Evolutionary conservation across 2,888 invertebrate genomes (phyloP).

Genomic region (Malthinus seriepunctatus): DNA sequence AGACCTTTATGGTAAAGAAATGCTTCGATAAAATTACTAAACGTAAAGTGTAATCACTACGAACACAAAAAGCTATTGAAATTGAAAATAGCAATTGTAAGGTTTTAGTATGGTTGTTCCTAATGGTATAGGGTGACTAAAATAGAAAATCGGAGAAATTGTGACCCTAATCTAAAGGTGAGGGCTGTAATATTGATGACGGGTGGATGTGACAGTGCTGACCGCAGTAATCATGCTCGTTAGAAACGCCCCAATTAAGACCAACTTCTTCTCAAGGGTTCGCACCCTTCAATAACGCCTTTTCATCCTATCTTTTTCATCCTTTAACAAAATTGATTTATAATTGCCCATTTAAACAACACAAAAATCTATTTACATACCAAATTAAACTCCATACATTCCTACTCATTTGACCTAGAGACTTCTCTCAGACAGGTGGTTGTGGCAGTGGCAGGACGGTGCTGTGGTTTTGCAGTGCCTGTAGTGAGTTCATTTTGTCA

Average conservation of each 20-base stretch:
- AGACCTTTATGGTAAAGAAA: slow-evolving; percentile 11
- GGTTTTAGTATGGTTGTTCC: slow-evolving; percentile 28
- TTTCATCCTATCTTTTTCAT: slow-evolving; percentile 10
- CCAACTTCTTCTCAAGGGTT: slow-evolving; percentile 29
- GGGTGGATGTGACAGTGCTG: slow-evolving; percentile 35
- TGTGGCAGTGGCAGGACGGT: too few species aligned
- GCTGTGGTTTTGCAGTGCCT: too few species aligned
- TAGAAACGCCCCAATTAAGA: slow-evolving; percentile 36
- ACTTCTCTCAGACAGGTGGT: too few species aligned
- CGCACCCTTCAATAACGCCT: slow-evolving; percentile 18
- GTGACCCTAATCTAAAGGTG: slow-evolving; percentile 36
- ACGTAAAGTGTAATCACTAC: slow-evolving; percentile 7
- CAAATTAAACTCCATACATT: not conserved
- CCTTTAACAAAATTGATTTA: slow-evolving; percentile 4
- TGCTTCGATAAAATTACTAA: slow-evolving; percentile 12
- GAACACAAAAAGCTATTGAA: slow-evolving; percentile 26
- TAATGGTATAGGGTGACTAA: slow-evolving; percentile 34
- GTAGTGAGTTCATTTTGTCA: too few species aligned
- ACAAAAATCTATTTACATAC: not conserved
- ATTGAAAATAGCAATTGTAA: slow-evolving; percentile 35
- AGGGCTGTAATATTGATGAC: slow-evolving; percentile 34
- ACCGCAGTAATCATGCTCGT: slow-evolving; percentile 38
- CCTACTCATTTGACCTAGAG: too few species aligned
- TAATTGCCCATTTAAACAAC: slow-evolving; percentile 5
- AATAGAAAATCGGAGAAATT: slow-evolving; percentile 31